A percentile compares a stretch with the other conserved stretches of the same genome.
Conservation (phyloP, 2,888 invertebrate species). For the Apotomis turbidana region DNA sequence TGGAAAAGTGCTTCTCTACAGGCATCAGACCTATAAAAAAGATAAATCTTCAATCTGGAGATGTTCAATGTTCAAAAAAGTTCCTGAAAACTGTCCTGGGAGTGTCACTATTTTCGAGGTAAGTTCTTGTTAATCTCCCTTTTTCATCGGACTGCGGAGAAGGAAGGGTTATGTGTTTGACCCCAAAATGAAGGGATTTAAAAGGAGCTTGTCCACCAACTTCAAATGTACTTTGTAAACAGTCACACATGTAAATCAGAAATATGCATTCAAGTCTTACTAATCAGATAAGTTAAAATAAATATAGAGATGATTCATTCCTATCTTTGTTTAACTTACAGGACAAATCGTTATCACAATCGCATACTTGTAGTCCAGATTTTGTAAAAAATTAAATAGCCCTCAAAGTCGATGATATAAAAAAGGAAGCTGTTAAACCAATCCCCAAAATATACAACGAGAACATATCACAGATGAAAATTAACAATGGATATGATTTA, state of each 20-base stretch:
- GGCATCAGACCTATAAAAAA: slow-evolving; percentile 8
- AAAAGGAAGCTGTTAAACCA: slow-evolving; percentile 3
- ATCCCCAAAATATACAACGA: slow-evolving; percentile 6
- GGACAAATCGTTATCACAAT: slow-evolving; percentile 6
- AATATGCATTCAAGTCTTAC: too few species aligned
- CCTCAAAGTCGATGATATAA: slow-evolving; percentile 6
- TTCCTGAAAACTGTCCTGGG: slow-evolving; percentile 6
- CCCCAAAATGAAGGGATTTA: too few species aligned
- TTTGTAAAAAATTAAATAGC: slow-evolving; percentile 4
- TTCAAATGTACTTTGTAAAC: too few species aligned
- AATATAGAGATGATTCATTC: neutral
- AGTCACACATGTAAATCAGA: too few species aligned
- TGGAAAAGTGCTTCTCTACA: slow-evolving; percentile 11
- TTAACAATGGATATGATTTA: slow-evolving; percentile 9
- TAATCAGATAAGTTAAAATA: neutral
- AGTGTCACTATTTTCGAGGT: slow-evolving; percentile 8
- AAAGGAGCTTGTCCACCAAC: too few species aligned
- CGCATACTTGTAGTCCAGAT: slow-evolving; percentile 3
- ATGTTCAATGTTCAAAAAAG: slow-evolving; percentile 7
- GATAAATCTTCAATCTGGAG: slow-evolving; percentile 11
- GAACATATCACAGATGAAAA: slow-evolving; percentile 4
- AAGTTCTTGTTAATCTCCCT: neutral
- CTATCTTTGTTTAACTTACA: slow-evolving; percentile 1
- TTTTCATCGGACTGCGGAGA: too few species aligned
- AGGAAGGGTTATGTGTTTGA: too few species aligned